phyloP scores from a whole-genome alignment of 2,797 vertebrate genomes.

The Chiloscyllium punctatum region DNA sequence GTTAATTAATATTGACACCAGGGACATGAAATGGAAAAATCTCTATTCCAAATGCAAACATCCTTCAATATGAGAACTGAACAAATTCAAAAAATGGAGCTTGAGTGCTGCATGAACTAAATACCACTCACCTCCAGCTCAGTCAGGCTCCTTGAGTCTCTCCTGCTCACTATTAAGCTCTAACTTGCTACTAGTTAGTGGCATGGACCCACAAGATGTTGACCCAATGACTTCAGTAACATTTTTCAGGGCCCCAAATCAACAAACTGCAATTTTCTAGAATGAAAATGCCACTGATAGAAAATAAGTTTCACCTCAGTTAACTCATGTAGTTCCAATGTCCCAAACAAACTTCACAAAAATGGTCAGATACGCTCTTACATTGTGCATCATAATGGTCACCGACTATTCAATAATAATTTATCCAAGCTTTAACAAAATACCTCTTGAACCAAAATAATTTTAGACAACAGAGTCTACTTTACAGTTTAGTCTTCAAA shows the following conservation, averaged over 20 bases:
- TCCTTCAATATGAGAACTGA: background rate
- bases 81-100: background rate
- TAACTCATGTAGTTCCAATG: background rate
- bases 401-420: no score
- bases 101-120: background rate
- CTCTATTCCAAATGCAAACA: background rate
- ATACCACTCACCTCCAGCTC: background rate
- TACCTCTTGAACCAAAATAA: no score
- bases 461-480: no score
- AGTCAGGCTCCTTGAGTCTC: background rate
- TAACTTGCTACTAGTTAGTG: background rate
- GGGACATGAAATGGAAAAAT: background rate
- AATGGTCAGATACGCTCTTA: background rate
- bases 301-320: background rate
- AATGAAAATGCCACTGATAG: background rate
- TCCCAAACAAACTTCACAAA: background rate
- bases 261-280: background rate
- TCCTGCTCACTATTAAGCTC: background rate
- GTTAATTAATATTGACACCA: background rate
- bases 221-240: no score
- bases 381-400: no score
- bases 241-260: background rate
- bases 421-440: no score
- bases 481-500: no score
- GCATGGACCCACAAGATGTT: no score